phyloP scores from a whole-genome alignment of 2,113 vertebrate genomes.

The Cichladusa arquata region DNA sequence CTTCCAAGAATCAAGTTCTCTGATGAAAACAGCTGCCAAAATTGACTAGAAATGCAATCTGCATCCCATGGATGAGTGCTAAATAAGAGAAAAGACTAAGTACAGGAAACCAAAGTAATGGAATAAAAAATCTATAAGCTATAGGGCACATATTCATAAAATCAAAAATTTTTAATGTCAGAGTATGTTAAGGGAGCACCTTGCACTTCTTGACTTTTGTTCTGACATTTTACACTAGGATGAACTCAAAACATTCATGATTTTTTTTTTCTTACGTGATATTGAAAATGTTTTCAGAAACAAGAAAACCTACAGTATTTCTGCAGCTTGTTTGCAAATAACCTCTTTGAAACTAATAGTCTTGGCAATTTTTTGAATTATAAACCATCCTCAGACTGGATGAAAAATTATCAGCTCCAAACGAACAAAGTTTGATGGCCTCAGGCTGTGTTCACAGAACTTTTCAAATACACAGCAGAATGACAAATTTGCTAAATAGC shows the following conservation, averaged over 20 bases:
- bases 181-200: not conserved
- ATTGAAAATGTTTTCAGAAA: not conserved
- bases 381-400: not conserved
- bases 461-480: not conserved
- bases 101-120: not conserved
- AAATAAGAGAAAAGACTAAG: not conserved
- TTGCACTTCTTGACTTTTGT: constrained; percentile 14
- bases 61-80: not conserved
- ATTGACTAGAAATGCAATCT: not conserved
- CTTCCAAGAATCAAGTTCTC: not conserved
- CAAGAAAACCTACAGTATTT: not conserved
- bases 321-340: not conserved
- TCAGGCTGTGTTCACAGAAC: not conserved
- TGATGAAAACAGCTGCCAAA: not conserved
- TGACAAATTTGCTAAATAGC: not conserved
- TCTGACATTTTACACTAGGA: constrained; percentile 50
- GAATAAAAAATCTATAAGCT: not conserved
- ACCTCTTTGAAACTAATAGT: not conserved
- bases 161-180: constrained; percentile 29
- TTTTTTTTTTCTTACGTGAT: not conserved
- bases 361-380: not conserved
- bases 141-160: constrained; percentile 26
- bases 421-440: constrained; percentile 2
- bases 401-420: constrained; percentile 6
- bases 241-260: constrained; percentile 8